Base-by-base conservation (phyloP, 64 coral and sea anemone genomes). In the Montipora capricornis region DNA sequence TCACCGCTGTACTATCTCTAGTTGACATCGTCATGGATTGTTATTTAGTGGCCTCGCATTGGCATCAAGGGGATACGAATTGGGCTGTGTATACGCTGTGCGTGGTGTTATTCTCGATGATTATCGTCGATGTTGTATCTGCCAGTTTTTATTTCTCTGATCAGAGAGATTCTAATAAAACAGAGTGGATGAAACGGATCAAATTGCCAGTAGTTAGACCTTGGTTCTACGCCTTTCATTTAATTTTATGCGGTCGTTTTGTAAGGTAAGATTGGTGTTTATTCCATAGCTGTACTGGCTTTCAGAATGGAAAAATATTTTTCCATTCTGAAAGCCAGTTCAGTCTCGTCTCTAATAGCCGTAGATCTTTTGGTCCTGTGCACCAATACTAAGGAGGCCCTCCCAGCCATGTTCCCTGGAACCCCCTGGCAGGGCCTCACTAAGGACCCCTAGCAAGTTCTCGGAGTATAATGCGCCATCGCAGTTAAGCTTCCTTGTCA, bases 201-300 rank as follows among this genome's bases (percentile, higher is more conserved):
- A n/a, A 49, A 7, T 85, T 85, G 14, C 26, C 49, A 69, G 64
- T 85, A 24, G 22, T 24, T n/a, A 47, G 66, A 20, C 60, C 17
- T 49, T 85, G 82, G 82, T 85, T 85, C 8, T 85, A 70, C 44
- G 37, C 6, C 0, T 49, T 85, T 15, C 82, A 85, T 85, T 85
- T 85, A 2, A 50, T 85, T n/a, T 70, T 71, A 46, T 70, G 64
- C 14, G 82, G 82, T 48, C 82, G 82, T 85, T 6, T 85, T 85
- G 14, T 85, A 22, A 68, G 82, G 82, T 85, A 71, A 69, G 82
- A 26, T 51, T 12, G 2, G 10, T 6, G 2, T 61, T 81, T 20
- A 20, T 55, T 53, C 48, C 5, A 19, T 24, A 13, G 13, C 51
- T 49, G 8, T 64, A 12, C 60, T 3, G 22, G 22, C 22, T 24